A percentile compares a stretch with the other conserved stretches of the same genome.
These are phyloP conservation scores for Megalops atlanticus DNA, from an alignment of 2,113 vertebrate species.

Conservation along the genomic window DNA sequence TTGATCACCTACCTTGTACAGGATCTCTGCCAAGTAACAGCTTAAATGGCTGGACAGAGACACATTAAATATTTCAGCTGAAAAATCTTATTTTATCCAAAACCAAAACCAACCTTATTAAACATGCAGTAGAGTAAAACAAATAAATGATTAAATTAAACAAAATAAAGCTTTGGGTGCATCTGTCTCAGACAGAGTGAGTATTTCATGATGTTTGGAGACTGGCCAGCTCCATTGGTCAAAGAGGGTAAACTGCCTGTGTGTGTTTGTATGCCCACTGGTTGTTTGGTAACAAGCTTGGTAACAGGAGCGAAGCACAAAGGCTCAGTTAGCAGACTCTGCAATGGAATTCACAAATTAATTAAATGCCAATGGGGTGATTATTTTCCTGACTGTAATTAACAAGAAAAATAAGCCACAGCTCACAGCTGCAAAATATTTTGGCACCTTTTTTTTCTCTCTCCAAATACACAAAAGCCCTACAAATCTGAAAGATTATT, in stretches of 20 bases:
- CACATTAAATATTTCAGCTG: neutral
- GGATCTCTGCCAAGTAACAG: too few relatives aligned
- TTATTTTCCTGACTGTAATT: slow-evolving; percentile 11
- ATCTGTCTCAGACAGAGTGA: neutral
- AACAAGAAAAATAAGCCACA: slow-evolving; percentile 4
- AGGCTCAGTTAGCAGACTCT: neutral
- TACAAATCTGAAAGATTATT: neutral
- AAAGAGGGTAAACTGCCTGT: neutral
- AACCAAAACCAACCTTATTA: neutral
- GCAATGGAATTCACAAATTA: neutral
- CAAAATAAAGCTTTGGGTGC: neutral
- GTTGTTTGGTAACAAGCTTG: too few relatives aligned
- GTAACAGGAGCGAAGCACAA: neutral
- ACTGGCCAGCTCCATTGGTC: neutral
- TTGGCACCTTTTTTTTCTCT: neutral
- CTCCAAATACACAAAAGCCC: neutral
- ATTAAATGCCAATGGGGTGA: neutral
- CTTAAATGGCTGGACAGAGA: too few relatives aligned
- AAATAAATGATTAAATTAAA: neutral
- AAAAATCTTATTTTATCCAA: neutral
- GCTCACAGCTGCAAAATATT: neutral
- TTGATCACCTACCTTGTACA: too few relatives aligned
- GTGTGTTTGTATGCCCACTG: neutral
- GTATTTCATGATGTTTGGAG: too few relatives aligned
- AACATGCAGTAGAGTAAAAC: neutral